Percentiles rank a stretch among this genome's conserved stretches.
phyloP scores from a whole-genome alignment of 2,113 vertebrate species.

The Aepyceros melampus region DNA sequence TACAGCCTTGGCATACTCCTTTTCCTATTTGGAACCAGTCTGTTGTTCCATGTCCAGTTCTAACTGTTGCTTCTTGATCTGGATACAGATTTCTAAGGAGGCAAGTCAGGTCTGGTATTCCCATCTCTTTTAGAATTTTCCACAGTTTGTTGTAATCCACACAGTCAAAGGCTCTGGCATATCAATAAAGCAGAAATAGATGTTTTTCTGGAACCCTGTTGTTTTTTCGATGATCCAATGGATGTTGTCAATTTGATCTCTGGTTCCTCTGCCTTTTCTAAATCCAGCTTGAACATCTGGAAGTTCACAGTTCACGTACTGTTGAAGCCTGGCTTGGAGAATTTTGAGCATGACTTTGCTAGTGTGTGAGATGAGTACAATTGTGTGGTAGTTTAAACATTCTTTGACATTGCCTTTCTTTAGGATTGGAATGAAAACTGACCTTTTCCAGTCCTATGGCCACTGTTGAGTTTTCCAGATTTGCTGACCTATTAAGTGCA shows the following conservation, averaged over 20 bases:
- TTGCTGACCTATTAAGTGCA: neutral
- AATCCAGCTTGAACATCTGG: neutral
- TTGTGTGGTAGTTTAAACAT: neutral
- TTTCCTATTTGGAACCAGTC: too few species aligned
- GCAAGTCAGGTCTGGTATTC: neutral
- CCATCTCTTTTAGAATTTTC: neutral
- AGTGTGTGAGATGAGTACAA: neutral
- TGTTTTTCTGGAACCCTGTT: neutral
- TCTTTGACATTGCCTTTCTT: neutral
- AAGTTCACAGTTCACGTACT: neutral
- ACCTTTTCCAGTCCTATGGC: neutral
- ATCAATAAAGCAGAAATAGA: neutral
- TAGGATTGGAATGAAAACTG: neutral
- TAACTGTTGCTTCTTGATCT: neutral
- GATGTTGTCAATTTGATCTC: neutral
- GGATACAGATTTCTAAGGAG: neutral
- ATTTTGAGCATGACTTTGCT: neutral
- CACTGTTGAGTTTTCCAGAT: neutral
- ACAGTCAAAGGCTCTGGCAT: neutral
- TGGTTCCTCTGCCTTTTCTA: neutral
- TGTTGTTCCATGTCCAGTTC: neutral
- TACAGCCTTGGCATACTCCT: too few species aligned
- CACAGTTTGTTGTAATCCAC: neutral
- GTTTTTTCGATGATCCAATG: accelerated
- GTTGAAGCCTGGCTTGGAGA: neutral